These are phyloP conservation scores for Eurytoma adleriae DNA, from an alignment of 2,888 invertebrate genomes.

Conservation along the genomic window DNA sequence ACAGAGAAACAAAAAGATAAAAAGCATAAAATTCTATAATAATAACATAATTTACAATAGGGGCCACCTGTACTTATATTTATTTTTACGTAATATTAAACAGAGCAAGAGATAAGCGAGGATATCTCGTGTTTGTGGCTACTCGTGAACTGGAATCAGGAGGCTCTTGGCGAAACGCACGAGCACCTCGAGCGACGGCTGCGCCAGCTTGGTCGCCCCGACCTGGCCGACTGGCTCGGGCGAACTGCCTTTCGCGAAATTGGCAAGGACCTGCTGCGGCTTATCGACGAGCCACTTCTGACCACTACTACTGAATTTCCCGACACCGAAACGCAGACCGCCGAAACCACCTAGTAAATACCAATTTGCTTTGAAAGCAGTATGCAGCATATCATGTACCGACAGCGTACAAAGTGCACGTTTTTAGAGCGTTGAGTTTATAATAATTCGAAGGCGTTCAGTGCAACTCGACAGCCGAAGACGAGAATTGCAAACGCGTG, in stretches of 20 bases:
- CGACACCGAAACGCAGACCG: too few relatives aligned
- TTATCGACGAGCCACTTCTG: conserved; percentile 50
- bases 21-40: too few relatives aligned
- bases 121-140: conserved; percentile 79
- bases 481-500: too few relatives aligned
- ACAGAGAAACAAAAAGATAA: too few relatives aligned
- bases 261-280: conserved; percentile 76
- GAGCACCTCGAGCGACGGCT: conserved; percentile 78
- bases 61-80: too few relatives aligned
- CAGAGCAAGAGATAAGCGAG: conserved; percentile 76
- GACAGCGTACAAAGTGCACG: too few relatives aligned
- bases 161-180: conserved; percentile 80
- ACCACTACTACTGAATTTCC: background rate
- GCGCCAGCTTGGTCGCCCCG: conserved; percentile 78
- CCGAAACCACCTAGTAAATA: too few relatives aligned
- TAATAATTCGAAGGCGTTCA: too few relatives aligned
- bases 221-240: conserved; percentile 82
- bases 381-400: too few relatives aligned
- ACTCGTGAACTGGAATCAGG: conserved; percentile 80
- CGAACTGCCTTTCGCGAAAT: conserved; percentile 79
- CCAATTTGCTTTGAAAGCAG: too few relatives aligned
- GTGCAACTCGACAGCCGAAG: too few relatives aligned
- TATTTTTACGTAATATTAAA: background rate
- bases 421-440: too few relatives aligned
- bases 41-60: background rate